Base-by-base conservation (phyloP, 2,113 vertebrate species). In the Notothenia rossii region DNA sequence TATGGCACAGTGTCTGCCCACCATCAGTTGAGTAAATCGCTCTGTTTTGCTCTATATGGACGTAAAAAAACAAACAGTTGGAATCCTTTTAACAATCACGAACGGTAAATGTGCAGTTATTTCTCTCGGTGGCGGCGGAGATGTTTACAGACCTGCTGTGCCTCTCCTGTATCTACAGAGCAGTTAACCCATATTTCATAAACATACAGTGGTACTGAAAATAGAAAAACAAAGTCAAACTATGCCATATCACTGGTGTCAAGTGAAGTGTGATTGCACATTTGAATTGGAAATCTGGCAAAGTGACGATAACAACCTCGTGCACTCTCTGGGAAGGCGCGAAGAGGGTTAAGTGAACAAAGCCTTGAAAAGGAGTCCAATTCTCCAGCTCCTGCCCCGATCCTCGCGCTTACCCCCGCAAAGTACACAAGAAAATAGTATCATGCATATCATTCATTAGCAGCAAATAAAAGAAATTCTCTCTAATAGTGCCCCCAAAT, bases 381-480 rank as follows among this genome's bases (percentile, higher is more conserved):
- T 94, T 86, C 94, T 93, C 91, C 75, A 88, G 85, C 81, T 91
- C 89, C 88, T 92, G 84, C 87, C 91, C 89, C 89, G 49, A 91
- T 91, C 91, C 86, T 86, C 78, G 64, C 88, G 77, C 77, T 94
- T 93, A 91, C 90, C 90, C 89, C 86, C 89, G 81, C 82, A 90
- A 93, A 93, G 91, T 90, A 93, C 83, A 92, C 88, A 93, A 93
- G 90, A 72, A 88, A 91, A 94, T 86, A 93, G 92, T 79, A 90
- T 78, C 92, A 91, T 92, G 94, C 94, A 95, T 94, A 95, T 94
- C 93, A 94, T 95, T 96, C 94, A 95, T 96, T 96, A 96, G 94
- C 87, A 90, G 93, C 92, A 95, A 95, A 98, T 96, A 96, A 95
- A 96, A 96, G 92, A 95, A 95, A 95, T 93, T 93, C 89, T 88